phyloP scores from a whole-genome alignment of 2,888 invertebrate genomes.

The Xiphydria camelus region DNA sequence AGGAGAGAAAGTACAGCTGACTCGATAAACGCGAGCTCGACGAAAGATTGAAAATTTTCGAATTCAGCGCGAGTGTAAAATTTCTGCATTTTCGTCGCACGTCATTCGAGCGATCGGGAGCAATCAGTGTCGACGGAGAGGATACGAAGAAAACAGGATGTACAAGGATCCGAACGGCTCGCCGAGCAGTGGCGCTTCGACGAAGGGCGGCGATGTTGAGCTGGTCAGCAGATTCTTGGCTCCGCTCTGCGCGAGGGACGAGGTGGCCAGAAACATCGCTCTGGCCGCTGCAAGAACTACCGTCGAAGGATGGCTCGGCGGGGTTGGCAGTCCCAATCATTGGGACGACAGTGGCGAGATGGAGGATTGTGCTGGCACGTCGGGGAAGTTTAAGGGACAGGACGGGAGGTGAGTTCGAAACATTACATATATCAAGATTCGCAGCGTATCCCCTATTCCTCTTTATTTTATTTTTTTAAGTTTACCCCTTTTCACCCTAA shows the following conservation, averaged over 20 bases:
- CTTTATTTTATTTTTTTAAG: no score
- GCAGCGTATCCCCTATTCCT: no score
- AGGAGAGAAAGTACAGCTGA: no score
- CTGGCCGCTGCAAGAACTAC: constrained; percentile 61
- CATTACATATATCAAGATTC: no score
- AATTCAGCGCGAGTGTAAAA: no score
- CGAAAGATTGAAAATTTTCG: no score
- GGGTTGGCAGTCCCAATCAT: constrained; percentile 60
- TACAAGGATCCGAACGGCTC: constrained; percentile 42
- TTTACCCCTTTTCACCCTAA: no score
- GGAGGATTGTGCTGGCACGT: constrained; percentile 36
- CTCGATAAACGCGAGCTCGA: not conserved
- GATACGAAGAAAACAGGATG: no score
- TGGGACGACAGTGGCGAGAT: constrained; percentile 45
- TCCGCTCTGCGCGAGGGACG: constrained; percentile 62
- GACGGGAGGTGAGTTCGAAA: constrained; percentile 40
- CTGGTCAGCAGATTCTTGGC: constrained; percentile 60
- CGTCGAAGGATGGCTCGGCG: constrained; percentile 62
- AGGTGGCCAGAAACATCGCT: constrained; percentile 60
- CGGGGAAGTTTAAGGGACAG: constrained; percentile 40
- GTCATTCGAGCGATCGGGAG: no score
- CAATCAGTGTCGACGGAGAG: no score
- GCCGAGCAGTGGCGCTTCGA: constrained; percentile 39
- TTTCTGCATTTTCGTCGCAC: no score
- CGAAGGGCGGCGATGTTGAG: constrained; percentile 57